A percentile compares a stretch with the other conserved stretches of the same genome.
These are phyloP conservation scores for Acipenser oxyrinchus DNA, from an alignment of 2,797 vertebrate genomes.

Conservation along the genomic window DNA sequence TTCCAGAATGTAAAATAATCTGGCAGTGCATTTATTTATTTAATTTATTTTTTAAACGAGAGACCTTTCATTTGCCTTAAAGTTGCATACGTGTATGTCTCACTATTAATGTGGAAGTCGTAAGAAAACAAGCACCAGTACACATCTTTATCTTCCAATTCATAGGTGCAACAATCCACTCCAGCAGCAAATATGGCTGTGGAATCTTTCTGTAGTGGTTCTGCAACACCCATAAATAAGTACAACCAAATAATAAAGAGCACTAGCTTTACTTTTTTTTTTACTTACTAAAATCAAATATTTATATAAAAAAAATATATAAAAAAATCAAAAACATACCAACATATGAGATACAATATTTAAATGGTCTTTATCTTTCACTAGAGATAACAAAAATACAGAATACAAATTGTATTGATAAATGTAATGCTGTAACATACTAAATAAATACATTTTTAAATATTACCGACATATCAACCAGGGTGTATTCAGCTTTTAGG, in stretches of 20 bases:
- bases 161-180: constrained; percentile 38
- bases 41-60: constrained; percentile 25
- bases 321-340: constrained; percentile 42
- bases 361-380: constrained; percentile 54
- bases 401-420: constrained; percentile 56
- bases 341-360: constrained; percentile 50
- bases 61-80: constrained; percentile 28
- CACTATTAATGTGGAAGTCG: constrained; percentile 1
- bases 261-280: constrained; percentile 58
- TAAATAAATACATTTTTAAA: constrained; percentile 39
- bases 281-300: constrained; percentile 25
- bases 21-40: constrained; percentile 56
- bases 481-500: constrained; percentile 53
- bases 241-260: constrained; percentile 49
- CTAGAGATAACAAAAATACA: constrained; percentile 64
- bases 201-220: constrained; percentile 33
- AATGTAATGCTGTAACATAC: constrained; percentile 64
- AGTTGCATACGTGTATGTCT: constrained; percentile 23
- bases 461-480: constrained; percentile 54
- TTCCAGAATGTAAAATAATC: constrained; percentile 35
- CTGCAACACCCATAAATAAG: constrained; percentile 6
- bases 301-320: constrained; percentile 59
- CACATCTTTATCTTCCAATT: constrained; percentile 22
- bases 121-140: constrained; percentile 16
- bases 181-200: constrained; percentile 31